Evolutionary conservation across 2,888 invertebrate species (phyloP).

Genomic region (Caprella mutica): DNA sequence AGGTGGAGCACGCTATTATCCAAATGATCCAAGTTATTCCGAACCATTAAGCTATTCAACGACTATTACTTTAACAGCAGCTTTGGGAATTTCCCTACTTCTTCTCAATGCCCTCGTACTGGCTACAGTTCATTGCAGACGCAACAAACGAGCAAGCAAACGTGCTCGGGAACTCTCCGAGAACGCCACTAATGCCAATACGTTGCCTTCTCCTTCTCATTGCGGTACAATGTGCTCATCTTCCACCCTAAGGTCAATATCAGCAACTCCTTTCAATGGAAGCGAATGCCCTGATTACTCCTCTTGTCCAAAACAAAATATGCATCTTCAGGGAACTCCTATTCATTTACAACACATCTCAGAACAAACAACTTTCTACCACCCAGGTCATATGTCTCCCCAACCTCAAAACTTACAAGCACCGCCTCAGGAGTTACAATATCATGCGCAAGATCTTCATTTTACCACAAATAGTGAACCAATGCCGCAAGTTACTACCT

Average conservation of each 20-base stretch:
- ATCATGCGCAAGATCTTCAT: too few relatives aligned
- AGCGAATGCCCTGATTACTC: not conserved
- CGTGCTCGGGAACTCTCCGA: not conserved
- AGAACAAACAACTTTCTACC: slow-evolving; percentile 5
- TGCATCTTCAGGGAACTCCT: slow-evolving; percentile 2
- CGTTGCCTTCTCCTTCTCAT: slow-evolving; percentile 11
- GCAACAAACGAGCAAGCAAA: slow-evolving; percentile 10
- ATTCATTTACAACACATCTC: not conserved
- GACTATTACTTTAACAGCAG: slow-evolving; percentile 88
- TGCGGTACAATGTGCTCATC: slow-evolving; percentile 12
- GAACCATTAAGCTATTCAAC: slow-evolving; percentile 57
- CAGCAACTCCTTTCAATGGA: not conserved
- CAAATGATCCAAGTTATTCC: not conserved
- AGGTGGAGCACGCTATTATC: not conserved
- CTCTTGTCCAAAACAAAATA: not conserved
- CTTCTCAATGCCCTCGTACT: slow-evolving; percentile 86
- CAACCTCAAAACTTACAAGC: not conserved
- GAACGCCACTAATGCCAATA: not conserved
- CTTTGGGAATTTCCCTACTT: slow-evolving; percentile 82
- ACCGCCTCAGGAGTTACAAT: not conserved
- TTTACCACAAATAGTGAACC: too few relatives aligned
- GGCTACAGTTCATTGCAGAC: slow-evolving; percentile 64
- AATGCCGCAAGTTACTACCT: not conserved
- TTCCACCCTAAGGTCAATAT: slow-evolving; percentile 4
- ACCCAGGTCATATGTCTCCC: not conserved